Conservation (phyloP, 1,140 invertebrate genomes). For the Drosophila lini region DNA sequence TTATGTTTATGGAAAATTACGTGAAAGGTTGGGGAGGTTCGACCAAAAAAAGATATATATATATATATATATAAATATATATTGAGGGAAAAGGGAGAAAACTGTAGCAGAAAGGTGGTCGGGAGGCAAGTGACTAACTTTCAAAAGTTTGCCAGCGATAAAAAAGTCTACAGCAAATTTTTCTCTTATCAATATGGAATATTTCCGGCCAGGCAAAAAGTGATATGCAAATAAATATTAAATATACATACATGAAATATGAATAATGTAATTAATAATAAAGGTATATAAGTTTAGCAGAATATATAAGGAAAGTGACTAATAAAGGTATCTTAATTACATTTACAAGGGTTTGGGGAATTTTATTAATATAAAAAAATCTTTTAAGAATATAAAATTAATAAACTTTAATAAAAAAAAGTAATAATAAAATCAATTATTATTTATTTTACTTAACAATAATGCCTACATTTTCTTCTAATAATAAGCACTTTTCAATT, state of each 20-base stretch:
- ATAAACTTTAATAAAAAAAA: too few species aligned
- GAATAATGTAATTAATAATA: not conserved
- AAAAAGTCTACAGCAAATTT: slow-evolving; percentile 51
- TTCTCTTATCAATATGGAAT: slow-evolving; percentile 50
- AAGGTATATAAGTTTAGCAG: not conserved
- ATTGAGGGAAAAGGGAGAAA: not conserved
- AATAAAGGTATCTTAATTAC: too few species aligned
- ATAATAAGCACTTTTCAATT: too few species aligned
- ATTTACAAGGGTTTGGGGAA: too few species aligned
- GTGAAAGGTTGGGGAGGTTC: slow-evolving; percentile 45
- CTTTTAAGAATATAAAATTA: not conserved
- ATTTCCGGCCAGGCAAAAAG: slow-evolving; percentile 33
- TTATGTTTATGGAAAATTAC: slow-evolving; percentile 78
- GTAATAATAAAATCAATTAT: too few species aligned
- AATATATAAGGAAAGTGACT: not conserved
- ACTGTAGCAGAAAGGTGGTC: slow-evolving; percentile 8
- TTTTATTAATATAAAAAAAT: not conserved
- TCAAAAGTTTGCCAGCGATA: slow-evolving; percentile 66
- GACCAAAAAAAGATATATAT: not conserved
- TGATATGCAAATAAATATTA: not conserved
- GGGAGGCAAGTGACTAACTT: slow-evolving; percentile 67
- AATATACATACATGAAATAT: not conserved
- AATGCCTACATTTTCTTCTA: too few species aligned
- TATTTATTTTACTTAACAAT: too few species aligned
- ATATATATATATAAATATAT: not conserved